These are phyloP conservation scores for Anoplolepis gracilipes DNA, from an alignment of 1,140 invertebrate species.

Conservation along the genomic window DNA sequence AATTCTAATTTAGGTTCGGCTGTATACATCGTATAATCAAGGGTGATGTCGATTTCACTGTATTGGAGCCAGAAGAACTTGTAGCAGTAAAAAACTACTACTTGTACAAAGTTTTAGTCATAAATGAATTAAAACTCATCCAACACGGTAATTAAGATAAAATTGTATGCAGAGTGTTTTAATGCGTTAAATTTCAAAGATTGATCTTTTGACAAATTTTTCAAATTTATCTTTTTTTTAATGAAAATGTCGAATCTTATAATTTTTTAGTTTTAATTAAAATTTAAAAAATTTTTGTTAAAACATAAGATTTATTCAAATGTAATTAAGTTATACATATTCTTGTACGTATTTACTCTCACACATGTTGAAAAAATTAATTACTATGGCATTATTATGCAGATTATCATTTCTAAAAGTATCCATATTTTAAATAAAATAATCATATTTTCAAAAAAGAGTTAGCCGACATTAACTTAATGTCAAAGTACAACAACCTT, in stretches of 20 bases:
- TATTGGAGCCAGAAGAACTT: conserved; percentile 93
- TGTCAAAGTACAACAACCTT: neutral
- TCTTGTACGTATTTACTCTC: neutral
- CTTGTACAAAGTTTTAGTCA: conserved; percentile 89
- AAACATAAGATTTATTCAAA: neutral
- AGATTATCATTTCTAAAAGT: neutral
- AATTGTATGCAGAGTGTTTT: neutral
- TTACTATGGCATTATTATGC: neutral
- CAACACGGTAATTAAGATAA: conserved; percentile 61
- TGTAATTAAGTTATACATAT: conserved; percentile 1
- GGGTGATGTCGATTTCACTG: conserved; percentile 92
- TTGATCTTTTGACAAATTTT: neutral
- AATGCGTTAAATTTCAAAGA: neutral
- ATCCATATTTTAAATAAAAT: neutral
- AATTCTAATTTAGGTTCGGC: conserved; percentile 87
- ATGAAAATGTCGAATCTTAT: neutral
- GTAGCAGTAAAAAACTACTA: conserved; percentile 89
- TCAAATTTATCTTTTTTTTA: neutral
- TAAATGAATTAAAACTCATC: conserved; percentile 88
- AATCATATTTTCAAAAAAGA: neutral
- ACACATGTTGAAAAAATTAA: neutral
- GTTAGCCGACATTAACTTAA: neutral
- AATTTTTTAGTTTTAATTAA: neutral
- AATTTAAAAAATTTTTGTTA: neutral
- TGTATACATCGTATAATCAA: conserved; percentile 91